Conservation (phyloP, 2,888 invertebrate species). For the Drosophila planitibia region DNA sequence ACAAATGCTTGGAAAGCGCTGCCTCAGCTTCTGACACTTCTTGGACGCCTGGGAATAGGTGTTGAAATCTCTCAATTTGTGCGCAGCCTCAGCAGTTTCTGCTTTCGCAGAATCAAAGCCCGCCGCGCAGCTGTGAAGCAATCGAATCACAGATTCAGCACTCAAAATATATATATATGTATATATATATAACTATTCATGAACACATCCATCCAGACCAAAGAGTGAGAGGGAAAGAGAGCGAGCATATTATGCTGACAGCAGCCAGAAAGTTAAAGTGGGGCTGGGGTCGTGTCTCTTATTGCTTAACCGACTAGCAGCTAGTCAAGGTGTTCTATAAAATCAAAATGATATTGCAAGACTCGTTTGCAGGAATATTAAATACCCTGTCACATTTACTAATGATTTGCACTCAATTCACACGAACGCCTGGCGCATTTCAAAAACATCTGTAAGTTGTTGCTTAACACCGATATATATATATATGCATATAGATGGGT, state of each 20-base stretch:
- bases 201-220: not conserved
- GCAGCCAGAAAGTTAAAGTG: too few relatives aligned
- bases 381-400: not conserved
- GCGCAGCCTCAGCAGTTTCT: conserved; percentile 64
- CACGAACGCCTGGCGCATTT: not conserved
- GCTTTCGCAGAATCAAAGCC: conserved; percentile 59
- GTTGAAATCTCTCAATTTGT: conserved; percentile 63
- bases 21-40: conserved; percentile 48
- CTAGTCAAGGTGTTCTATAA: conserved; percentile 4
- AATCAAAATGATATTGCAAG: too few relatives aligned
- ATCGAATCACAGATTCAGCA: conserved; percentile 50
- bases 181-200: not conserved
- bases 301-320: conserved; percentile 3
- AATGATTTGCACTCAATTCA: not conserved
- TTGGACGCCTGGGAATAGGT: conserved; percentile 63
- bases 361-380: too few relatives aligned
- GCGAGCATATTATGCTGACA: conserved; percentile 10
- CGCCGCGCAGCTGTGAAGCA: conserved; percentile 53
- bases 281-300: not conserved
- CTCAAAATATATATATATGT: conserved; percentile 1
- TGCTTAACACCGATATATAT: too few relatives aligned
- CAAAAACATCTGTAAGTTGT: too few relatives aligned
- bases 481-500: too few relatives aligned
- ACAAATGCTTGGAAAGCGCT: conserved; percentile 42
- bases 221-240: not conserved